phyloP scores from a whole-genome alignment of 2,797 vertebrate species.

The Darevskia nairensis region DNA sequence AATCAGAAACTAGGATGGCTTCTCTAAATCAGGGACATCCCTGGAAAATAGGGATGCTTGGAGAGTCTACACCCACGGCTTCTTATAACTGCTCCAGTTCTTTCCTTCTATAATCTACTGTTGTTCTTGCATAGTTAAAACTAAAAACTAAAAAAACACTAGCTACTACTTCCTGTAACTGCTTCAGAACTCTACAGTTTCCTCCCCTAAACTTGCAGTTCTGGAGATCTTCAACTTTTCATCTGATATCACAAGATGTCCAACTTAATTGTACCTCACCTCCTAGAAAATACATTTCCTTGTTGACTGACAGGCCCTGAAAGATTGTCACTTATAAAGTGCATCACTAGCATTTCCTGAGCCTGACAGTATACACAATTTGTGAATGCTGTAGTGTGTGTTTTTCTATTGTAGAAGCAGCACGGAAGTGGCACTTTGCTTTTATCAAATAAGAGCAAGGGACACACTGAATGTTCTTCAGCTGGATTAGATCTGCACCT shows the following conservation, averaged over 20 bases:
- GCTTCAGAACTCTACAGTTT: conserved; percentile 36
- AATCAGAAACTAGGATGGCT: too few relatives aligned
- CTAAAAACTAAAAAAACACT: not conserved
- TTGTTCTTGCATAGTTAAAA: not conserved
- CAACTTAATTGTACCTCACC: conserved; percentile 70
- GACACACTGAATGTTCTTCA: not conserved
- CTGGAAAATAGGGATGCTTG: too few relatives aligned
- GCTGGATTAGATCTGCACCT: not conserved
- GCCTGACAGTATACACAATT: conserved; percentile 63
- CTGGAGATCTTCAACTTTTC: conserved; percentile 53
- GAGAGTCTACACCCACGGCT: too few relatives aligned
- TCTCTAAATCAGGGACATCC: too few relatives aligned
- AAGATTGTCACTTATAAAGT: conserved; percentile 68
- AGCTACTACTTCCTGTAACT: not conserved
- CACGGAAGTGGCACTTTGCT: conserved; percentile 15
- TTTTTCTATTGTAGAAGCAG: conserved; percentile 48
- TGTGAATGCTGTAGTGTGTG: conserved; percentile 37
- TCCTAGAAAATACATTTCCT: conserved; percentile 66
- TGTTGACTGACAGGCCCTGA: conserved; percentile 68
- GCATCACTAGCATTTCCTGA: conserved; percentile 68
- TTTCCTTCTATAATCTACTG: too few relatives aligned
- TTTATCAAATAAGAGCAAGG: conserved; percentile 22
- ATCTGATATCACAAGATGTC: conserved; percentile 59
- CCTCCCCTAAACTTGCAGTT: conserved; percentile 50
- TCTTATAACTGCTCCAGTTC: too few relatives aligned